A percentile compares a stretch with the other conserved stretches of the same genome.
These are phyloP conservation scores for Fregata magnificens DNA, from an alignment of 2,113 vertebrate genomes.

Conservation along the genomic window DNA sequence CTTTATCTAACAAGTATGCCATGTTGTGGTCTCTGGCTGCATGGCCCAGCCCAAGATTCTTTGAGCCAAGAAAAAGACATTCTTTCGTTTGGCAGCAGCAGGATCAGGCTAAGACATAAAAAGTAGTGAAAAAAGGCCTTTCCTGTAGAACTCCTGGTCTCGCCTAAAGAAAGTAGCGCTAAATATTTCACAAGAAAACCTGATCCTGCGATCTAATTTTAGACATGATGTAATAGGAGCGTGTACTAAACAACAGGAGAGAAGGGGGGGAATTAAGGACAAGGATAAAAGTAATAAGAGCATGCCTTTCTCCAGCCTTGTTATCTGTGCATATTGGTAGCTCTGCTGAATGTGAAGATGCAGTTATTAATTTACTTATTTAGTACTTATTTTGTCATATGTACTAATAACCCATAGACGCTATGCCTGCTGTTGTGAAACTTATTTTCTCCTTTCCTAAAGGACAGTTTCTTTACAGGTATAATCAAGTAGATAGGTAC, in stretches of 20 bases:
- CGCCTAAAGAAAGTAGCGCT: not conserved
- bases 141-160: constrained; percentile 19
- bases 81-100: not conserved
- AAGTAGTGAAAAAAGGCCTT: not conserved
- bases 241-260: constrained; percentile 5
- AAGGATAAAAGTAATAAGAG: not conserved
- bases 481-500: not conserved
- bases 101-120: not conserved
- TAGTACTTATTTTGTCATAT: not conserved
- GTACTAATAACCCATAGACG: not conserved
- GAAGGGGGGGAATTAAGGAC: constrained; percentile 33
- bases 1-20: constrained; percentile 17
- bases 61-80: constrained; percentile 7
- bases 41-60: not conserved
- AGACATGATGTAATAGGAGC: constrained; percentile 36
- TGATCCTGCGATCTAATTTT: constrained; percentile 46
- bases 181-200: constrained; percentile 45
- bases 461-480: not conserved
- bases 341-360: not conserved
- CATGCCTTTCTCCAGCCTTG: not conserved
- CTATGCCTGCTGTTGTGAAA: not conserved
- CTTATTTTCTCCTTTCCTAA: not conserved
- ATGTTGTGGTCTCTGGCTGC: not conserved
- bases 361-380: not conserved
- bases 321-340: not conserved